Evolutionary conservation across 2,113 vertebrate species (phyloP), one percentile per base, ranked within the genome.

Genomic region (Gasterosteus aculeatus): DNA sequence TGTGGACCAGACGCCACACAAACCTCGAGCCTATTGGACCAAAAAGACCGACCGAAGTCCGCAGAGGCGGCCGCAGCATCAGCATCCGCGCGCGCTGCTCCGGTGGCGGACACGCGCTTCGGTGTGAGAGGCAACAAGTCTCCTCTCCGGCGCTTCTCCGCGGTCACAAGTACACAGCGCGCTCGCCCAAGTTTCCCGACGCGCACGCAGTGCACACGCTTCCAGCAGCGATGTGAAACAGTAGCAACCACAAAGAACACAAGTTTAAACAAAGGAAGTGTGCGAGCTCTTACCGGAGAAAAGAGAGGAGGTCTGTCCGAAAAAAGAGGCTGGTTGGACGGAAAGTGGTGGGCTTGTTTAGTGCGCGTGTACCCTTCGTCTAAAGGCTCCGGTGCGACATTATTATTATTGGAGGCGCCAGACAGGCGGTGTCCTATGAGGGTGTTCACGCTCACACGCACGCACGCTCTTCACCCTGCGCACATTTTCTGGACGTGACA

Each of bases 51-150:
- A 42, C 18, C 14, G 11, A 39, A 22, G 1, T 51, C 2, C 1
- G 19, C 16, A 22, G 11, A 46, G 10, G 3, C 35, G 22, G 11
- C 11, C 19, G 39, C 33, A 57, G 49, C 39, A 16, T 38, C 60
- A 26, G 2, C n/a, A 47, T 22, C 11, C 7, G 2, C 5, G 7
- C 18, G 7, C 59, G 10, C 22, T 26, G 22, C 22, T 26, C 22
- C 22, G 22, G 22, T 26, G 22, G 22, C 9, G 11, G 10, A 42
- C 41, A 42, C 41, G 10, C 41, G 11, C 16, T 38, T 4, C 1
- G 1, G n/a, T 14, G 3, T 35, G 38, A 58, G 22, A 60, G 85
- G 88, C 90, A 91, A 91, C 88, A 90, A 90, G 89, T 90, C 87
- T 16, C 59, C 33, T 47, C 16, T 61, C 42, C 29, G 15, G 41